phyloP scores from a whole-genome alignment of 2,888 invertebrate species.

The Nomada goodeniana region DNA sequence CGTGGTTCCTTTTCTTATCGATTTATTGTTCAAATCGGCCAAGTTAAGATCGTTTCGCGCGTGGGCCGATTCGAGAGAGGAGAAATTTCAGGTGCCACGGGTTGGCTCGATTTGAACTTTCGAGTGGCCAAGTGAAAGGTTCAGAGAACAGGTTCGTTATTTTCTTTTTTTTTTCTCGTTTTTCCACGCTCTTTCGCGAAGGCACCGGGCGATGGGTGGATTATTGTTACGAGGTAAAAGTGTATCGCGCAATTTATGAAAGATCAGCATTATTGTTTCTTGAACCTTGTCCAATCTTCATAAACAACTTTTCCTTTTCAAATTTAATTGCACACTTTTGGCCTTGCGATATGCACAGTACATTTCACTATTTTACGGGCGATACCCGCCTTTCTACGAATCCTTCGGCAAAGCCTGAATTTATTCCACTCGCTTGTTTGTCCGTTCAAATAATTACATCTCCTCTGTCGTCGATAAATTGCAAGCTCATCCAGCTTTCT shows the following conservation, averaged over 20 bases:
- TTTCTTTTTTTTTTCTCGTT: neutral
- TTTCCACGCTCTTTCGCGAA: neutral
- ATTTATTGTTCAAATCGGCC: neutral
- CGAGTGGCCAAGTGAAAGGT: constrained; percentile 20
- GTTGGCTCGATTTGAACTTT: neutral
- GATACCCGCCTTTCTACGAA: neutral
- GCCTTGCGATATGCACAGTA: neutral
- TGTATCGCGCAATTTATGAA: constrained; percentile 5
- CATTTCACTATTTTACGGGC: neutral
- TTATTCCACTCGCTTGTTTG: neutral
- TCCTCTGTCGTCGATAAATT: no score
- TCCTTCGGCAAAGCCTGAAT: neutral
- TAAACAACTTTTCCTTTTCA: neutral
- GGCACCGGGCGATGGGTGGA: neutral
- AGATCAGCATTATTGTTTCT: neutral
- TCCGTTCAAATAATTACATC: no score
- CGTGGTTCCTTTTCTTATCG: neutral
- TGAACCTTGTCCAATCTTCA: neutral
- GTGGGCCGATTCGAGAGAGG: neutral
- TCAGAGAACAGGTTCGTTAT: constrained; percentile 1
- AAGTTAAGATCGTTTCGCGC: neutral
- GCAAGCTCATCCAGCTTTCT: neutral
- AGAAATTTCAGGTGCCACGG: neutral
- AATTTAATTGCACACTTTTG: neutral
- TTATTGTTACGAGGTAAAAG: constrained; percentile 7